Evolutionary conservation across 1,140 invertebrate species (phyloP).

Genomic region (Pollicipes pollicipes): DNA sequence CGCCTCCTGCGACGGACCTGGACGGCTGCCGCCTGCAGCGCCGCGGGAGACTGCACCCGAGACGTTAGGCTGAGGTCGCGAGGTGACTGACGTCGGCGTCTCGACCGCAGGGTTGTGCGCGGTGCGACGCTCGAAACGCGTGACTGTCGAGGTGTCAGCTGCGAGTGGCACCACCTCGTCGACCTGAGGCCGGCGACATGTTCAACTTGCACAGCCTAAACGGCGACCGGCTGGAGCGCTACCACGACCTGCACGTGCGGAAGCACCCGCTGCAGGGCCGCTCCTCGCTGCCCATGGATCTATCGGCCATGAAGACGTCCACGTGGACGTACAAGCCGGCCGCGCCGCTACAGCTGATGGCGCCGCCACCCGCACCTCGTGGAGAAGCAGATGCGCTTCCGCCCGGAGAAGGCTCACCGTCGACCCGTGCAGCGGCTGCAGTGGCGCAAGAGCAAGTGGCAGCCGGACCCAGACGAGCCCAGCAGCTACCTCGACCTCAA

Average conservation of each 20-base stretch:
- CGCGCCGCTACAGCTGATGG: not conserved
- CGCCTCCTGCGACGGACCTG: no score
- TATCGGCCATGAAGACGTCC: conserved; percentile 18
- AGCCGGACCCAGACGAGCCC: conserved; percentile 12
- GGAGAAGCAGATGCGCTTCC: conserved; percentile 15
- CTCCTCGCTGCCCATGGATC: conserved; percentile 16
- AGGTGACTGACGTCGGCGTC: no score
- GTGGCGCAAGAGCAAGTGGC: conserved; percentile 17
- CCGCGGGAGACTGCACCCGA: no score
- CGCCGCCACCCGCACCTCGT: conserved; percentile 6
- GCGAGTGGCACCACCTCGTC: no score
- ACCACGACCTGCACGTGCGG: conserved; percentile 7
- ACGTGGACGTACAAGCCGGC: conserved; percentile 20
- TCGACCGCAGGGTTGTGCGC: no score
- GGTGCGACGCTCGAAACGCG: no score
- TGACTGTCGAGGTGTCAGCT: no score
- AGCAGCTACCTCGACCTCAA: conserved; percentile 21
- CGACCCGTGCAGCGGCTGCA: conserved; percentile 15
- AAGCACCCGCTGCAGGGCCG: conserved; percentile 5
- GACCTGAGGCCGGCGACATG: no score
- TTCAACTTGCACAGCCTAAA: no score
- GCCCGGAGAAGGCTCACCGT: conserved; percentile 15
- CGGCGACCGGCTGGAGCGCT: conserved; percentile 4
- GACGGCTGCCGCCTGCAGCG: no score
- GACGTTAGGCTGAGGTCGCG: no score